Conservation (phyloP, 2,888 invertebrate species). For the Cybosia mesomella region DNA sequence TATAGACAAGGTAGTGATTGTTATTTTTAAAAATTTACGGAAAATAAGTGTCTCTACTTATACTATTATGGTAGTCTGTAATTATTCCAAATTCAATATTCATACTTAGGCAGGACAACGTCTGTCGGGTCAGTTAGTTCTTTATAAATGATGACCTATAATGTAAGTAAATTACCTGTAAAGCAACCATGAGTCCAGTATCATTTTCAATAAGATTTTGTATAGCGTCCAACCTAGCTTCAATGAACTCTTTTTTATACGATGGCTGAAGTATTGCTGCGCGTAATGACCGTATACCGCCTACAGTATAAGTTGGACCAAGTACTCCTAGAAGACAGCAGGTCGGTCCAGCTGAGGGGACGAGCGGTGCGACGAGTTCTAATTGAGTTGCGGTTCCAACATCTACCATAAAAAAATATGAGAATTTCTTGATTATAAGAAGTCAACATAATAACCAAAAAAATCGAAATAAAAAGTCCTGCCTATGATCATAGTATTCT, state of each 20-base stretch:
- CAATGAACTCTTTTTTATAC: slow-evolving; percentile 89
- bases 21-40: no score
- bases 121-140: no score
- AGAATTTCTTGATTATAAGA: neutral
- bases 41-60: no score
- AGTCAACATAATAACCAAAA: neutral
- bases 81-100: no score
- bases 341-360: slow-evolving; percentile 76
- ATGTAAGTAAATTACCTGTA: slow-evolving; percentile 85
- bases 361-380: slow-evolving; percentile 89
- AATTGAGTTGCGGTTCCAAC: slow-evolving; percentile 92
- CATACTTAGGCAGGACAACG: no score
- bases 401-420: slow-evolving; percentile 85
- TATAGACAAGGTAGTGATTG: no score
- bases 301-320: slow-evolving; percentile 80
- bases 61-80: no score
- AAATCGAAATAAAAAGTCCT: slow-evolving; percentile 38
- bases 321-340: slow-evolving; percentile 79
- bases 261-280: slow-evolving; percentile 94
- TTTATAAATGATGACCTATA: no score
- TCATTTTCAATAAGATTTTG: slow-evolving; percentile 91
- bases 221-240: slow-evolving; percentile 91
- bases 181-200: slow-evolving; percentile 87
- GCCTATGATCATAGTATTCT: slow-evolving; percentile 95
- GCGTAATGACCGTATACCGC: slow-evolving; percentile 93